Conservation (phyloP, 2,113 vertebrate genomes). For the Amphilophus citrinellus region DNA sequence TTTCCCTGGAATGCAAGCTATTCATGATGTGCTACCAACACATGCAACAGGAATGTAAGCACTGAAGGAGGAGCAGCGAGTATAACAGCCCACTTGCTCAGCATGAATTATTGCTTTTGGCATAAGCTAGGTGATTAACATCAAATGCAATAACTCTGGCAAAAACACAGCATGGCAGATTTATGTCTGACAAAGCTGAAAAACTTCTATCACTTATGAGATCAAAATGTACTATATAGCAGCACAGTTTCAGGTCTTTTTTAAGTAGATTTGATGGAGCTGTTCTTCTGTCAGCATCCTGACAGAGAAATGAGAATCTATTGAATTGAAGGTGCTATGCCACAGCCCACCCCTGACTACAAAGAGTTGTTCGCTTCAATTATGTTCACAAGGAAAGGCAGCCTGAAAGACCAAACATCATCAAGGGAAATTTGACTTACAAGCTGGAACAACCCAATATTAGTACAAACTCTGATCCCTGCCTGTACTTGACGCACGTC, state of each 20-base stretch:
- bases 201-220: neutral
- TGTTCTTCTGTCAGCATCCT: neutral
- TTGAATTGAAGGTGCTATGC: neutral
- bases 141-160: neutral
- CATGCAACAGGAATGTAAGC: constrained; percentile 4
- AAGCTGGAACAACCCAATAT: neutral
- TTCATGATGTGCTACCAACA: neutral
- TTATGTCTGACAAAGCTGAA: neutral
- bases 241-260: neutral
- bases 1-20: neutral
- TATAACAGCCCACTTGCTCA: neutral
- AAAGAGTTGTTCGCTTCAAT: neutral
- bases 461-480: neutral
- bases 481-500: neutral
- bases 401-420: constrained; percentile 20
- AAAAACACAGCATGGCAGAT: neutral
- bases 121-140: neutral
- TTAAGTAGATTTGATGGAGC: neutral
- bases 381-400: fast-evolving
- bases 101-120: neutral
- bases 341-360: neutral
- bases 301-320: neutral
- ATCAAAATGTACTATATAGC: neutral
- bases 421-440: neutral
- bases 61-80: neutral